phyloP scores from a whole-genome alignment of 2,797 vertebrate species.

The Sebastiscus albofasciatus region DNA sequence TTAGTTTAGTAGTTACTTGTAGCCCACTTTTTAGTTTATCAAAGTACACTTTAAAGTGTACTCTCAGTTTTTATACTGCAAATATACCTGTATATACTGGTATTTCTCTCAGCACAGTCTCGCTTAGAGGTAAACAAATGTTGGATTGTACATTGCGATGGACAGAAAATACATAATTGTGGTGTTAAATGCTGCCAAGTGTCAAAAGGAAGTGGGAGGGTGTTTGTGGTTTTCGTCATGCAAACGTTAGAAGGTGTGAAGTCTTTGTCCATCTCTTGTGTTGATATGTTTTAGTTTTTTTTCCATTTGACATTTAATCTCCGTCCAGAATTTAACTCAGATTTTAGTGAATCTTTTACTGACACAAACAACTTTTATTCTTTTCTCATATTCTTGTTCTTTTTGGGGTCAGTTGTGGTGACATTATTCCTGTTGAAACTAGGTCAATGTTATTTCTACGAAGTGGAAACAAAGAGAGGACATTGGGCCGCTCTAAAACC shows the following conservation, averaged over 20 bases:
- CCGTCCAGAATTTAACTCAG: fast-evolving
- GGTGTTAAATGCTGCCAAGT: background rate
- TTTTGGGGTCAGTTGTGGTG: conserved; percentile 2
- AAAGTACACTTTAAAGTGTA: too few relatives aligned
- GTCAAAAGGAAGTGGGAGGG: background rate
- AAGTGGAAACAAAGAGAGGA: background rate
- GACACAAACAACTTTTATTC: background rate
- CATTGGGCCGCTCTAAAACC: background rate
- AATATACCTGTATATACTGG: too few relatives aligned
- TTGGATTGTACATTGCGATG: too few relatives aligned
- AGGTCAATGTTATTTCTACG: background rate
- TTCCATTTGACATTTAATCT: conserved; percentile 1
- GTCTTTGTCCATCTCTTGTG: too few relatives aligned
- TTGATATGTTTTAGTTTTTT: background rate
- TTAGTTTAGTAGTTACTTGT: too few relatives aligned
- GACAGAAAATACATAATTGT: background rate
- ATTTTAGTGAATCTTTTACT: background rate
- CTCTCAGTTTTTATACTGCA: too few relatives aligned
- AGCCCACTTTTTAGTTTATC: too few relatives aligned
- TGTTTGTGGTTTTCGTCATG: background rate
- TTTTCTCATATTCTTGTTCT: background rate
- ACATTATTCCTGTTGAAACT: background rate
- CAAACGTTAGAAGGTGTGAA: background rate
- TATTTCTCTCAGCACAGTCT: too few relatives aligned
- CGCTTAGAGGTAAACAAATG: too few relatives aligned